These are phyloP conservation scores for Barbus barbus DNA, from an alignment of 2,113 vertebrate genomes.

Conservation along the genomic window DNA sequence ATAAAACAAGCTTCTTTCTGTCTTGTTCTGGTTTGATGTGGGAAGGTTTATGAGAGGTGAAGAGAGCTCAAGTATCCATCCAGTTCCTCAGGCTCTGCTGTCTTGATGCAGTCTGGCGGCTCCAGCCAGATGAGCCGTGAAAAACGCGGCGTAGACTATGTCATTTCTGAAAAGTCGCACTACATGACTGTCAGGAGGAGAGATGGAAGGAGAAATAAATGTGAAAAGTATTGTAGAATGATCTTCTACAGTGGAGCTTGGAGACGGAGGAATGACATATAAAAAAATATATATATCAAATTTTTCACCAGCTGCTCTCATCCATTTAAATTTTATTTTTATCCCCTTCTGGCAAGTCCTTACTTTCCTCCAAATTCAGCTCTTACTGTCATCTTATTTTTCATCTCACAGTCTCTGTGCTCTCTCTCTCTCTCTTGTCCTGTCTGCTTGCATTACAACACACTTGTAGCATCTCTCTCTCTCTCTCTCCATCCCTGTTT, in stretches of 20 bases:
- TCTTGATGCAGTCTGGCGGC: slow-evolving; percentile 1
- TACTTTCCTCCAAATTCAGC: slow-evolving; percentile 16
- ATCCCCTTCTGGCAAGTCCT: slow-evolving; percentile 14
- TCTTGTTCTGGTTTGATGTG: neutral
- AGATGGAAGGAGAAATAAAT: slow-evolving; percentile 17
- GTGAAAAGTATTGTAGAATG: neutral
- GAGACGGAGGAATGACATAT: neutral
- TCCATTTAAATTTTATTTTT: slow-evolving; percentile 11
- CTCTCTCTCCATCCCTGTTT: slow-evolving; percentile 26
- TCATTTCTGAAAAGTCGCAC: neutral
- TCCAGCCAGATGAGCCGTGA: slow-evolving; percentile 27
- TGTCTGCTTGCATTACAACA: slow-evolving; percentile 24
- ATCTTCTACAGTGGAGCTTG: neutral
- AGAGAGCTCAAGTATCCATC: slow-evolving; percentile 8
- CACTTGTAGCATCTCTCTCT: neutral
- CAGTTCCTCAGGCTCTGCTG: slow-evolving; percentile 16
- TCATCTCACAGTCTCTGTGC: neutral
- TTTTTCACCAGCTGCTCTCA: slow-evolving; percentile 33
- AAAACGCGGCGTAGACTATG: neutral
- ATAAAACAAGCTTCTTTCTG: neutral
- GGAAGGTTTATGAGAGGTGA: slow-evolving; percentile 17
- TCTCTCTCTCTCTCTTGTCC: neutral
- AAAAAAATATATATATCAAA: no score
- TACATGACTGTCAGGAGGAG: neutral
- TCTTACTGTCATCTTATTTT: slow-evolving; percentile 39